Base-by-base conservation (phyloP, 1,140 invertebrate genomes). In the Lordiphosa clarofinis region DNA sequence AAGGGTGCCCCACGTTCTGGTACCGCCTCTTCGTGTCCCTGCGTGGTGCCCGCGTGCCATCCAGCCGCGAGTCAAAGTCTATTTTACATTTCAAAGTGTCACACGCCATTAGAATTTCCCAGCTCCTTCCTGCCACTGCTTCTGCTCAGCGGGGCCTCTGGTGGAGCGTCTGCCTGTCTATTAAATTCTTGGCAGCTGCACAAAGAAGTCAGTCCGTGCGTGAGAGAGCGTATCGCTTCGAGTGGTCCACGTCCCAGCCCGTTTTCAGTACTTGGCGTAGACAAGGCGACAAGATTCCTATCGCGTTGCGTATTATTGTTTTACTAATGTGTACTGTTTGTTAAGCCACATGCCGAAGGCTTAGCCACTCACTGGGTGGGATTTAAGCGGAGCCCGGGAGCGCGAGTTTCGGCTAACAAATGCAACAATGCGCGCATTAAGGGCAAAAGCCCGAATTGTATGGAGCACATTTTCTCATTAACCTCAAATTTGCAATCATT, bases 71-170 rank as follows among this genome's bases (percentile, higher is more conserved):
- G 61, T 47, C 61, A 64, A 64, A 64, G 61, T 64, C 61, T 64
- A 64, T 64, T 64, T 64, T 64, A 47, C 61, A 64, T 64, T 64
- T 64, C 61, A 64, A 64, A 64, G 61, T 64, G 61, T 64, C 60
- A 64, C 54, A 50, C 46, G 46, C 28, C 62, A 67, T 67, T 66
- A 49, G 63, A 50, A 66, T 33, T 43, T 33, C 3, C 37, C 37
- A n/a, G 58, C 46, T 48, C 28, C 21, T 39, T 39, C 7, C 15
- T 33, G 39, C 15, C 24, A 4, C 21, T 21, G 21, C 21, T 4
- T 4, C 24, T 31, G 28, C 28, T 31, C 28, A 8, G 28, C 6
- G 28, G 28, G 28, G 28, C 13, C 9, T 10, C 4, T 37, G 12
- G 47, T 9, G 37, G 37, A 12, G 11, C 39, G 13, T 31, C 28